Conservation (phyloP, 2,888 invertebrate genomes). For the Acleris literana region DNA sequence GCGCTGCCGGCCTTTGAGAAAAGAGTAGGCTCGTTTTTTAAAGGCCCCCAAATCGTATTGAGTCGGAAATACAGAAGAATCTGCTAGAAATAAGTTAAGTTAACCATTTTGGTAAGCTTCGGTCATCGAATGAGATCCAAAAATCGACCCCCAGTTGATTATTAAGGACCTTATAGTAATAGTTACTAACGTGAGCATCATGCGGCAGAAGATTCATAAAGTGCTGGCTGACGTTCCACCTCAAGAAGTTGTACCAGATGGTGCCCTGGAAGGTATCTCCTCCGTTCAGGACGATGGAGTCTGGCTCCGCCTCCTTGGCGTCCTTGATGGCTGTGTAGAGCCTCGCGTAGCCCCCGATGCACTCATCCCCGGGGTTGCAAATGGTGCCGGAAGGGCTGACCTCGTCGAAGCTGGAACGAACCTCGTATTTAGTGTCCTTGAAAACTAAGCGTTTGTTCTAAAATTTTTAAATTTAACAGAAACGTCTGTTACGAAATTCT, state of each 20-base stretch:
- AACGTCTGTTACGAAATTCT: too few species aligned
- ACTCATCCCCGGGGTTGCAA: slow-evolving; percentile 79
- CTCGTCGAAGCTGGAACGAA: slow-evolving; percentile 83
- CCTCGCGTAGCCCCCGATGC: slow-evolving; percentile 89
- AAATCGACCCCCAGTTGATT: too few species aligned
- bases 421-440: too few species aligned
- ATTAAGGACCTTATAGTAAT: background rate
- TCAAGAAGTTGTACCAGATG: slow-evolving; percentile 89
- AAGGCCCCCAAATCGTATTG: too few species aligned
- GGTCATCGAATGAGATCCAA: too few species aligned
- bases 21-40: too few species aligned
- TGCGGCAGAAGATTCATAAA: slow-evolving; percentile 91
- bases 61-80: too few species aligned
- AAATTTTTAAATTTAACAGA: too few species aligned
- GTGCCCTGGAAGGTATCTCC: slow-evolving; percentile 88
- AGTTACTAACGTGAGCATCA: slow-evolving; percentile 90
- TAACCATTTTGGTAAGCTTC: too few species aligned
- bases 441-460: too few species aligned
- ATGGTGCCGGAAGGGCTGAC: slow-evolving; percentile 81
- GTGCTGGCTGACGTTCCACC: slow-evolving; percentile 88
- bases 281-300: slow-evolving; percentile 85
- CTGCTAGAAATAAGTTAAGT: too few species aligned
- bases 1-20: too few species aligned
- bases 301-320: slow-evolving; percentile 81
- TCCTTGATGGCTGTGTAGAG: slow-evolving; percentile 84